Conservation (phyloP, 2,113 vertebrate genomes). For the Sinocyclocheilus anophthalmus region DNA sequence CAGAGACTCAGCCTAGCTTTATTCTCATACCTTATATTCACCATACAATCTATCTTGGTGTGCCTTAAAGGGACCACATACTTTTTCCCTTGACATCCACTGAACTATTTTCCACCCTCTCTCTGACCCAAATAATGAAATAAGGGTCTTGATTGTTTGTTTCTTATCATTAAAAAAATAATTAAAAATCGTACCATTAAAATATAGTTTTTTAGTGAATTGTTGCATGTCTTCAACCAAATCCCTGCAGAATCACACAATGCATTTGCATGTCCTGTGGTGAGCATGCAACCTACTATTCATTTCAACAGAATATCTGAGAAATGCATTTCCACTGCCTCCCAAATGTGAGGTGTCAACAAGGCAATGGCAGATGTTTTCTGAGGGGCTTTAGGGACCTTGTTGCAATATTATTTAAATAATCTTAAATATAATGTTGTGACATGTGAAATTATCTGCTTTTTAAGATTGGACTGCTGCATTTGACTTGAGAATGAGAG, state of each 20-base stretch:
- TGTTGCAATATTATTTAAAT: neutral
- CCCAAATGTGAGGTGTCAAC: neutral
- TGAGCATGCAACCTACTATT: neutral
- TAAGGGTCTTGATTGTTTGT: neutral
- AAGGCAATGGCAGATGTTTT: constrained; percentile 30
- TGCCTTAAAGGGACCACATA: neutral
- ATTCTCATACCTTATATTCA: neutral
- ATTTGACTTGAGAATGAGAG: constrained; percentile 9
- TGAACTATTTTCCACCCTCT: neutral
- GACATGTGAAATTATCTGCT: constrained; percentile 49
- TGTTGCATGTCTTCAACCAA: neutral
- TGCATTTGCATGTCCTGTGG: constrained; percentile 2
- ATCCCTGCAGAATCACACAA: constrained; percentile 20
- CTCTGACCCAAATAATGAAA: neutral
- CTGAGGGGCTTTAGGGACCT: neutral
- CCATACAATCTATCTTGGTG: neutral
- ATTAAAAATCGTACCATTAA: neutral
- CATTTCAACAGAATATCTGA: constrained; percentile 7
- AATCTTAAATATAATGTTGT: constrained; percentile 9
- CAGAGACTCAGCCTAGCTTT: neutral
- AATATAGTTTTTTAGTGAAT: neutral
- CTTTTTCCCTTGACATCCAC: neutral
- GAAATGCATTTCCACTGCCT: neutral
- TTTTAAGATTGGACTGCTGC: constrained; percentile 36
- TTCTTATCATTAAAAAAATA: neutral